Conservation (phyloP, 2,888 invertebrate genomes). For the Leucania comma region DNA sequence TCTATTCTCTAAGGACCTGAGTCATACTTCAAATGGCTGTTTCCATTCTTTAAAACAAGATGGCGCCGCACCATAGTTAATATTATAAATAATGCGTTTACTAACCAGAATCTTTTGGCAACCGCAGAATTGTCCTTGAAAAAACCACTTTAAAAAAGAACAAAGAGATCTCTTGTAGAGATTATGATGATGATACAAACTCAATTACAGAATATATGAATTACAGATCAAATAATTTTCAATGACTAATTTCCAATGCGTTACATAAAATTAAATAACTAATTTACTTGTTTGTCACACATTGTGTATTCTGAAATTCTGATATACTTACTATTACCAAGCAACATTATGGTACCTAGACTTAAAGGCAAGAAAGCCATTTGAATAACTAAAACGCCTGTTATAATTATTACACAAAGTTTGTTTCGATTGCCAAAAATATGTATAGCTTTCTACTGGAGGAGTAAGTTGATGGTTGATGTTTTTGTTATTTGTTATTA, state of each 20-base stretch:
- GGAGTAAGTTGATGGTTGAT: neutral
- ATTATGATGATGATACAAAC: neutral
- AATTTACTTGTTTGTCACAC: neutral
- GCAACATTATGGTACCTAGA: neutral
- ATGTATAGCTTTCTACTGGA: neutral
- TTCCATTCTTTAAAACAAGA: slow-evolving; percentile 24
- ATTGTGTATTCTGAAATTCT: neutral
- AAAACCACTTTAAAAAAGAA: neutral
- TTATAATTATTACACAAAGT: neutral
- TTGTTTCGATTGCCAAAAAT: neutral
- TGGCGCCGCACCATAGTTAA: slow-evolving; percentile 15
- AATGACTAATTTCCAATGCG: too few relatives aligned
- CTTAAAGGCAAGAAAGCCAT: neutral
- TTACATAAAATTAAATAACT: neutral
- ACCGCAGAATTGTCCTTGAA: neutral
- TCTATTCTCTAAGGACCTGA: too few relatives aligned
- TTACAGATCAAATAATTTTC: too few relatives aligned
- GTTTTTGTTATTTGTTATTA: neutral
- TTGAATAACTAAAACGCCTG: neutral
- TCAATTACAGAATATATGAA: too few relatives aligned
- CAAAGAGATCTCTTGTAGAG: neutral
- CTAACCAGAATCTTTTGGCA: neutral
- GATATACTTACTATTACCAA: too few relatives aligned
- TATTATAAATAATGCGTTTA: neutral
- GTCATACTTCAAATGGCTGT: too few relatives aligned